Evolutionary conservation across 2,113 vertebrate species (phyloP).

Genomic region (Dasyurus viverrinus): DNA sequence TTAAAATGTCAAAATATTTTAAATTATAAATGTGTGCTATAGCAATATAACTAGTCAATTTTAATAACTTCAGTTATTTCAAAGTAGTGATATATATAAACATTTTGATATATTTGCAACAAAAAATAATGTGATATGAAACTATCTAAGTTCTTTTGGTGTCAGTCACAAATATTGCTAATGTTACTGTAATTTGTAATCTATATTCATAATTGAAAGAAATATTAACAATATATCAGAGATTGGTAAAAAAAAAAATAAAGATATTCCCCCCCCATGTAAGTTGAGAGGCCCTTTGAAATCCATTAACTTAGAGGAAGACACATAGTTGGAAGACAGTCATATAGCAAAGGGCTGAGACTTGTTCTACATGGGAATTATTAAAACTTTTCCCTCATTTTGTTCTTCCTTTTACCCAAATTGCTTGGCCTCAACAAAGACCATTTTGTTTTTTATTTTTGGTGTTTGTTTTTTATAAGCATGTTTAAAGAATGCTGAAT

Average conservation of each 20-base stretch:
- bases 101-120: background rate
- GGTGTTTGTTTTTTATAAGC: too few relatives aligned
- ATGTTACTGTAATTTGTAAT: background rate
- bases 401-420: background rate
- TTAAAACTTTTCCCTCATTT: background rate
- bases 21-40: background rate
- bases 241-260: too few relatives aligned
- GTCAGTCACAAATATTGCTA: background rate
- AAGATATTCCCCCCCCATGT: too few relatives aligned
- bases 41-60: background rate
- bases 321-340: background rate
- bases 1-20: background rate
- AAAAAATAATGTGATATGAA: background rate
- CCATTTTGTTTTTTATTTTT: too few relatives aligned
- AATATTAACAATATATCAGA: too few relatives aligned
- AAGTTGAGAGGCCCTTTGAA: background rate
- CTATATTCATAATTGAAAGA: too few relatives aligned
- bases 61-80: too few relatives aligned
- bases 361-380: background rate
- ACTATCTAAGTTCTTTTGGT: too few relatives aligned
- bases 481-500: too few relatives aligned
- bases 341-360: background rate
- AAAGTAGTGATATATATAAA: background rate
- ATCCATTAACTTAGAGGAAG: background rate
- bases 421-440: background rate